Evolutionary conservation across 2,113 vertebrate genomes (phyloP).

Genomic region (Salvator merianae): DNA sequence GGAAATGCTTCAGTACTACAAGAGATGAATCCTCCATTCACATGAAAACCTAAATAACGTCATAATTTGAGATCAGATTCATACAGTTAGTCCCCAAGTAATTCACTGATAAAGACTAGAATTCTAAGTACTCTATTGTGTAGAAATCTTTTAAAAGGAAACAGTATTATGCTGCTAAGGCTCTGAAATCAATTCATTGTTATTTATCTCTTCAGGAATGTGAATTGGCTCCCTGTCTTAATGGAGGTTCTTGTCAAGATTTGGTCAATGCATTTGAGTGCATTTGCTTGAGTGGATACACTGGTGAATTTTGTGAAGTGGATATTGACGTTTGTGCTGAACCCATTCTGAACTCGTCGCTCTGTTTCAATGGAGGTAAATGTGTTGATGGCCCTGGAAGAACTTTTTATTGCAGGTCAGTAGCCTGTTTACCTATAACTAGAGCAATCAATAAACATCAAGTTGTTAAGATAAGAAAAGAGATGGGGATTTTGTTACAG

Average conservation of each 20-base stretch:
- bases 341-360: background rate
- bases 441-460: background rate
- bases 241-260: slow-evolving; percentile 79
- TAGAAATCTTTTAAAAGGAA: background rate
- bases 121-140: background rate
- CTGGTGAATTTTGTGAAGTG: slow-evolving; percentile 79
- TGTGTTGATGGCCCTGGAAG: slow-evolving; percentile 55
- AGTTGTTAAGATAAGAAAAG: slow-evolving; percentile 6
- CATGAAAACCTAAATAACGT: background rate
- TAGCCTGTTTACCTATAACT: slow-evolving; percentile 16
- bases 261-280: slow-evolving; percentile 75
- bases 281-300: slow-evolving; percentile 76
- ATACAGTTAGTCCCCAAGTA: background rate
- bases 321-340: slow-evolving; percentile 58
- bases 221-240: slow-evolving; percentile 72
- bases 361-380: slow-evolving; percentile 54
- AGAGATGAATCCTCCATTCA: background rate
- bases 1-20: background rate
- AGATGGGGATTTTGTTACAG: rapidly evolving
- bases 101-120: background rate
- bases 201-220: slow-evolving; percentile 75
- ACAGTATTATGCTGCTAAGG: slow-evolving; percentile 6
- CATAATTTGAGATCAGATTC: background rate
- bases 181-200: background rate
- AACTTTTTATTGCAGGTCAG: slow-evolving; percentile 68